phyloP scores from a whole-genome alignment of 1,140 invertebrate genomes.

The Ladona fulva region DNA sequence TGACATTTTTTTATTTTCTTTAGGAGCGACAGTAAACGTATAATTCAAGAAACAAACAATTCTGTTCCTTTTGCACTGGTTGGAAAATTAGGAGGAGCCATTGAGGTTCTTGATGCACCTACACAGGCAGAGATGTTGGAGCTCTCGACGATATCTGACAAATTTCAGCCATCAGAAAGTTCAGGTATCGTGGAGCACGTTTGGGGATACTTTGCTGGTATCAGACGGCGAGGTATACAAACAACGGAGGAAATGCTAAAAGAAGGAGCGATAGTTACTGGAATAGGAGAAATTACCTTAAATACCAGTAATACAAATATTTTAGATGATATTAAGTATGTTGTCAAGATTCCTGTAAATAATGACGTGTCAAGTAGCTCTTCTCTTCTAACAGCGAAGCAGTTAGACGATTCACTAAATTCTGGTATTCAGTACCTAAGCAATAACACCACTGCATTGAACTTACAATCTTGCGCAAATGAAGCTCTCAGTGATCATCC shows the following conservation, averaged over 20 bases:
- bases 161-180: conserved; percentile 56
- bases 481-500: neutral
- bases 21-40: conserved; percentile 58
- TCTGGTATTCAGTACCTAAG: no score
- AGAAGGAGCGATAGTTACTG: conserved; percentile 63
- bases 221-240: conserved; percentile 63
- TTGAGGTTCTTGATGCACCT: conserved; percentile 61
- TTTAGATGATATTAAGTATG: neutral
- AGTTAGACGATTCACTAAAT: no score
- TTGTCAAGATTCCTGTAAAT: neutral
- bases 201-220: conserved; percentile 50
- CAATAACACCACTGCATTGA: no score
- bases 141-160: conserved; percentile 64
- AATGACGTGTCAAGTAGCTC: no score
- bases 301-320: conserved; percentile 25
- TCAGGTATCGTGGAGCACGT: conserved; percentile 62
- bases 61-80: conserved; percentile 63
- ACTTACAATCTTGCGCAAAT: no score
- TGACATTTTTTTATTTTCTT: conserved; percentile 11
- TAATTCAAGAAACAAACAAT: conserved; percentile 61
- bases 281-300: conserved; percentile 57
- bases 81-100: conserved; percentile 51
- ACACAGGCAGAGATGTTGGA: conserved; percentile 45
- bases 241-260: conserved; percentile 69
- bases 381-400: no score